Conservation (phyloP, 2,797 vertebrate genomes). For the Phataginus tetradactyla region DNA sequence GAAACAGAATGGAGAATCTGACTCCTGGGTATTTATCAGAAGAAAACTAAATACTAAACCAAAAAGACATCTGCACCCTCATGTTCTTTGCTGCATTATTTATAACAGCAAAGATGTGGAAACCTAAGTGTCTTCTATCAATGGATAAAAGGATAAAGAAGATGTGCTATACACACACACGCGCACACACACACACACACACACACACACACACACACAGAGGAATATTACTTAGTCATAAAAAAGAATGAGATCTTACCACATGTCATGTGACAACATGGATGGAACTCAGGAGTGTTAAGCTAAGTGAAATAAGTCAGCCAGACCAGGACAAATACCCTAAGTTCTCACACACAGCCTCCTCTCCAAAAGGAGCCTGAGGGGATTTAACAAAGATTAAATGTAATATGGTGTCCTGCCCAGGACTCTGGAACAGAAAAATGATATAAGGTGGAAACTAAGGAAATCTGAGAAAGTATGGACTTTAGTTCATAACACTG, state of each 20-base stretch:
- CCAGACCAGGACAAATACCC: background rate
- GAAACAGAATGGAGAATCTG: background rate
- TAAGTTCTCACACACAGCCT: background rate
- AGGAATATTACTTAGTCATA: background rate
- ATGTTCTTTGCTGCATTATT: background rate
- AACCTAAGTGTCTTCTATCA: too few species aligned
- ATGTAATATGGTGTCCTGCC: too few species aligned
- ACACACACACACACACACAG: background rate
- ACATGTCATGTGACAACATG: background rate
- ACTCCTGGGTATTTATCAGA: background rate
- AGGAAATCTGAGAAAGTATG: background rate
- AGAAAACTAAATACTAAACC: background rate
- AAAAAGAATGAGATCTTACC: background rate
- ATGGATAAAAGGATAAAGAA: background rate
- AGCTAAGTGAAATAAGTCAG: background rate
- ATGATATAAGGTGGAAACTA: background rate
- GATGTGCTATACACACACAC: background rate
- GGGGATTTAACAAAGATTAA: background rate
- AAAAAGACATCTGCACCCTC: too few species aligned
- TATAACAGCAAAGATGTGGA: background rate
- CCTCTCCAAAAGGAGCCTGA: too few species aligned
- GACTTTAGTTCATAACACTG: background rate
- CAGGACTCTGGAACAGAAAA: background rate
- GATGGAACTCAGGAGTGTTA: background rate
- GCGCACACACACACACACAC: background rate